Conservation (phyloP, 2,888 invertebrate genomes). For the Callyntrura sp. region DNA sequence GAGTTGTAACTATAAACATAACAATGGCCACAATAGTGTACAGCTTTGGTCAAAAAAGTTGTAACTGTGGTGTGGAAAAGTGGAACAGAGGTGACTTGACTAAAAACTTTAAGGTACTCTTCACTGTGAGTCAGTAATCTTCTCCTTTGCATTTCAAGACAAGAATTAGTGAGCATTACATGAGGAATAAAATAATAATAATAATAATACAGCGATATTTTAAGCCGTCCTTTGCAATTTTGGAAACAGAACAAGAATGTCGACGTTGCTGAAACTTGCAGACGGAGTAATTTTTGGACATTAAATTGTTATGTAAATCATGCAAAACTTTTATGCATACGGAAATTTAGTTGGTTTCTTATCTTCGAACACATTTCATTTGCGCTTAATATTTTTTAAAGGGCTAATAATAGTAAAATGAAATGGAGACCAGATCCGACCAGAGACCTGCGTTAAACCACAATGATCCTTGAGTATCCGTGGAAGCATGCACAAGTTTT, state of each 20-base stretch:
- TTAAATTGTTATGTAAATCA: slow-evolving; percentile 30
- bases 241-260: slow-evolving; percentile 4
- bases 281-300: slow-evolving; percentile 21
- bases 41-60: not conserved
- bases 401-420: not conserved
- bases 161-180: slow-evolving; percentile 5
- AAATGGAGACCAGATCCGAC: slow-evolving; percentile 10
- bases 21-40: not conserved
- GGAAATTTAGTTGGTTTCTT: slow-evolving; percentile 1
- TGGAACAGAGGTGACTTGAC: not conserved
- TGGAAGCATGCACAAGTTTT: not conserved
- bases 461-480: slow-evolving; percentile 36
- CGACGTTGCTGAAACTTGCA: slow-evolving; percentile 14
- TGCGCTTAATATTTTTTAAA: not conserved
- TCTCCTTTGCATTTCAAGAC: not conserved
- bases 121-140: not conserved
- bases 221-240: not conserved
- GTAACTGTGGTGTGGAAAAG: not conserved
- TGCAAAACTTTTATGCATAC: slow-evolving; percentile 29
- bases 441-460: slow-evolving; percentile 3
- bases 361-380: not conserved
- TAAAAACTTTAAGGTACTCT: slow-evolving; percentile 10
- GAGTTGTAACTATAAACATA: not conserved
- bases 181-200: not conserved
- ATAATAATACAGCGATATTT: not conserved